Base-by-base conservation (phyloP, 92 coral and sea anemone genomes). In the Epizoanthus ramosus region DNA sequence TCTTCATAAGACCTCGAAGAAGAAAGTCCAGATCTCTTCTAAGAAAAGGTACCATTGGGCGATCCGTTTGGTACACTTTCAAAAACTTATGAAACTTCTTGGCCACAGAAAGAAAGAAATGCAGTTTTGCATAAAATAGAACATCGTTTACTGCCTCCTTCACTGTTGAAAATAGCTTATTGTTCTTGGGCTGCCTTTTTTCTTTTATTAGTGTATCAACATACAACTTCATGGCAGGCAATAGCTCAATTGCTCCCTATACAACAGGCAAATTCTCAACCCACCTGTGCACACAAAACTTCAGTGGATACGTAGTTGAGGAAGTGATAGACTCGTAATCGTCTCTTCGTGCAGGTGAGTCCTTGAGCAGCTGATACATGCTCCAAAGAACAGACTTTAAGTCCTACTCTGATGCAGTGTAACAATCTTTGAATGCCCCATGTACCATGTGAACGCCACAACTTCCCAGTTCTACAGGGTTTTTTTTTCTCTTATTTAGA, bases 391-490 rank as follows among this genome's bases (percentile, higher is more conserved):
- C n/a, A n/a, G n/a, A n/a, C n/a, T n/a, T n/a, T n/a, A n/a, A 74
- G 79, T 35, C 81, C 87, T 81, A 83, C 47, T 68, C 81, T 16
- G 87, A 72, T 43, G 74, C 68, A 66, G 77, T 77, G 69, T 69
- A 52, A 39, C 87, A 73, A 53, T 73, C 57, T 77, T 72, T 72
- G 73, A 43, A 83, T 43, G 81, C 87, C 60, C 81, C 80, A 59
- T 83, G 86, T 31, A 83, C 70, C 19, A 83, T 58, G 80, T 83
- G 86, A 59, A 83, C 73, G 68, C 81, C 81, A 83, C 87, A 83
- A 83, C 87, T 83, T 59, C 86, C 87, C 52, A 83, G 80, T 74
- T 74, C 80, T 56, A 74, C 80, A 74, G 67, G 80, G 56, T 74
- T 57, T n/a, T n/a, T n/a, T n/a, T n/a, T n/a, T n/a, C n/a, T n/a